Conservation (phyloP, 2,113 vertebrate species). For the Atractosteus spatula region DNA sequence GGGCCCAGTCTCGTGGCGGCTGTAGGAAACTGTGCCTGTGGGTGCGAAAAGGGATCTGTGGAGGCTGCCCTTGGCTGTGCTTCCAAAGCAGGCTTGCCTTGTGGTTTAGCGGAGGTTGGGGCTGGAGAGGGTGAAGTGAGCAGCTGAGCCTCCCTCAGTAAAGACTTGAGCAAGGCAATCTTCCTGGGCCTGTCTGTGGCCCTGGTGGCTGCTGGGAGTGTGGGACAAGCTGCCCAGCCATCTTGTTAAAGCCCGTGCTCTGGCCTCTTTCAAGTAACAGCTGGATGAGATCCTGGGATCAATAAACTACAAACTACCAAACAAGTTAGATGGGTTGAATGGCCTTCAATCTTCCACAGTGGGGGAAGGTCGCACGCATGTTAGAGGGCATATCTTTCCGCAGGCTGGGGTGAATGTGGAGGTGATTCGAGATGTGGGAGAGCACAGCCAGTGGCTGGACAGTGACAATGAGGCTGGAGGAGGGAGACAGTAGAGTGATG, state of each 20-base stretch:
- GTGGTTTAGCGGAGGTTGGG: slow-evolving; percentile 13
- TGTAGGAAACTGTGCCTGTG: slow-evolving; percentile 9
- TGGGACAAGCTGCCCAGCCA: too few species aligned
- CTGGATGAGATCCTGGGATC: too few species aligned
- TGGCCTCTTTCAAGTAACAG: too few species aligned
- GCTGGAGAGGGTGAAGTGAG: neutral
- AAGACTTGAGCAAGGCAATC: slow-evolving; percentile 3
- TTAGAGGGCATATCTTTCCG: neutral
- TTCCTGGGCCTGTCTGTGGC: slow-evolving; percentile 1
- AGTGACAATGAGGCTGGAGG: neutral
- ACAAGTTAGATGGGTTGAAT: too few species aligned
- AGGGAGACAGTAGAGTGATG: too few species aligned
- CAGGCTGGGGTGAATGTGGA: slow-evolving; percentile 8
- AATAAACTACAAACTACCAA: too few species aligned
- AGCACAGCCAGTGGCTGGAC: slow-evolving; percentile 11
- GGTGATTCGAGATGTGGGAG: too few species aligned
- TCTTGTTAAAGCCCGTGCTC: too few species aligned
- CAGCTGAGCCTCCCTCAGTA: neutral
- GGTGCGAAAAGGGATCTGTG: slow-evolving; percentile 16
- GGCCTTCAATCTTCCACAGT: too few species aligned
- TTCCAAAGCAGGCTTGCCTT: slow-evolving; percentile 14
- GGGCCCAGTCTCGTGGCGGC: neutral
- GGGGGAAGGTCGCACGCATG: too few species aligned
- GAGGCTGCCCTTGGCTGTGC: slow-evolving; percentile 15
- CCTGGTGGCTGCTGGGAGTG: slow-evolving; percentile 3